A percentile compares a stretch with the other conserved stretches of the same genome.
These are phyloP conservation scores for Collichthys lucidus DNA, from an alignment of 2,113 vertebrate species.

Conservation along the genomic window DNA sequence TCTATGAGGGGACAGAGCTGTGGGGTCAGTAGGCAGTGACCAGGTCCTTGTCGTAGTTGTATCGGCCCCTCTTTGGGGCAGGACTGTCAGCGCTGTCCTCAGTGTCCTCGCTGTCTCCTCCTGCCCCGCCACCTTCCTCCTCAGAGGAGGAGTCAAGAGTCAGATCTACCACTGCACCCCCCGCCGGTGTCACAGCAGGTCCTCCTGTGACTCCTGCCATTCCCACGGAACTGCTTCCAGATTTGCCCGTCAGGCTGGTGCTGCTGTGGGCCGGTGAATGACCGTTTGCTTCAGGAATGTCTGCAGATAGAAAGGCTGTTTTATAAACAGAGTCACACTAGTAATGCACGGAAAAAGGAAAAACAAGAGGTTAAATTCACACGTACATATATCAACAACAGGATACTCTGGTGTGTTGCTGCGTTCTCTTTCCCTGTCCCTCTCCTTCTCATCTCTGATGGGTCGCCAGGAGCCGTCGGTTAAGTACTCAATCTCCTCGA, in stretches of 20 bases:
- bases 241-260: constrained; percentile 89
- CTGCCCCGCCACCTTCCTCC: constrained; percentile 88
- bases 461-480: constrained; percentile 97
- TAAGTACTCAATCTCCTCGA: constrained; percentile 96
- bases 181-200: constrained; percentile 70
- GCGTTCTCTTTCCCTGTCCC: constrained; percentile 88
- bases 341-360: background rate
- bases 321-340: background rate
- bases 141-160: constrained; percentile 97
- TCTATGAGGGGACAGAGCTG: constrained; percentile 71
- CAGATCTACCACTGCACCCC: constrained; percentile 93
- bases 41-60: constrained; percentile 95
- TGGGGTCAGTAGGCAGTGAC: constrained; percentile 95
- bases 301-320: constrained; percentile 71
- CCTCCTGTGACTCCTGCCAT: constrained; percentile 65
- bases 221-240: constrained; percentile 80
- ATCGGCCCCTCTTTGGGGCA: constrained; percentile 91
- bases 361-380: background rate
- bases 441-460: constrained; percentile 91
- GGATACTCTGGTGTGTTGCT: constrained; percentile 94
- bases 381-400: constrained; percentile 92
- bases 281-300: constrained; percentile 89
- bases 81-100: constrained; percentile 93
- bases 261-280: constrained; percentile 87
- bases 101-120: constrained; percentile 93